A percentile compares a stretch with the other conserved stretches of the same genome.
Conservation (phyloP, 1,140 invertebrate genomes). For the Condylostylus longicornis region DNA sequence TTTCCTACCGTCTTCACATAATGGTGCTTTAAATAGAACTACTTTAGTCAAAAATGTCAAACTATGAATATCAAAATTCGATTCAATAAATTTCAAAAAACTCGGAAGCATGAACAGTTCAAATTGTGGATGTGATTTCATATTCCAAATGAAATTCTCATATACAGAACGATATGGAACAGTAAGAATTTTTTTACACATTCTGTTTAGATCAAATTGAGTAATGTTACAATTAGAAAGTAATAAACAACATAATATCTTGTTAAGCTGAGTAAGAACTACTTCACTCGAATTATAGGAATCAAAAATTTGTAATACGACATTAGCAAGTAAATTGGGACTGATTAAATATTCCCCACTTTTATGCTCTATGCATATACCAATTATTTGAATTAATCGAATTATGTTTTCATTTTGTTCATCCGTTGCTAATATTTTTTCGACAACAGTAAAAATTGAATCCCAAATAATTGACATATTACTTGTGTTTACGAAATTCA, state of each 20-base stretch:
- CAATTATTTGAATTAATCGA: slow-evolving; percentile 35
- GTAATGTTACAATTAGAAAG: too few species aligned
- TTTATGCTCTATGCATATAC: slow-evolving; percentile 43
- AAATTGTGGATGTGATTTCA: slow-evolving; percentile 50
- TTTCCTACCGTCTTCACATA: slow-evolving; percentile 41
- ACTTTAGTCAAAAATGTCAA: slow-evolving; percentile 51
- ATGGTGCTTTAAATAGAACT: slow-evolving; percentile 46
- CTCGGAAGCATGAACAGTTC: slow-evolving; percentile 55
- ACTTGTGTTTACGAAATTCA: slow-evolving; percentile 39
- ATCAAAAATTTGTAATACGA: slow-evolving; percentile 41
- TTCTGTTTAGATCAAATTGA: slow-evolving; percentile 49
- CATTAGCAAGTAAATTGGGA: slow-evolving; percentile 34
- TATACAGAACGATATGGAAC: slow-evolving; percentile 39
- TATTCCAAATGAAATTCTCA: slow-evolving; percentile 45
- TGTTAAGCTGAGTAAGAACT: too few species aligned
- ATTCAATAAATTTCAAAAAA: slow-evolving; percentile 45
- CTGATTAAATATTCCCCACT: slow-evolving; percentile 46
- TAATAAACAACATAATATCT: too few species aligned
- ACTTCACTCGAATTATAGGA: too few species aligned
- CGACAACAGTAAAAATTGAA: slow-evolving; percentile 17
- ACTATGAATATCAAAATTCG: slow-evolving; percentile 36
- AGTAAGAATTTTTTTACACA: slow-evolving; percentile 44
- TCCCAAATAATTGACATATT: slow-evolving; percentile 46
- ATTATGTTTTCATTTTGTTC: slow-evolving; percentile 4
- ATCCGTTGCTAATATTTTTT: slow-evolving; percentile 1